Evolutionary conservation across 2,888 invertebrate genomes (phyloP).

Genomic region (Steinernema scapterisci): DNA sequence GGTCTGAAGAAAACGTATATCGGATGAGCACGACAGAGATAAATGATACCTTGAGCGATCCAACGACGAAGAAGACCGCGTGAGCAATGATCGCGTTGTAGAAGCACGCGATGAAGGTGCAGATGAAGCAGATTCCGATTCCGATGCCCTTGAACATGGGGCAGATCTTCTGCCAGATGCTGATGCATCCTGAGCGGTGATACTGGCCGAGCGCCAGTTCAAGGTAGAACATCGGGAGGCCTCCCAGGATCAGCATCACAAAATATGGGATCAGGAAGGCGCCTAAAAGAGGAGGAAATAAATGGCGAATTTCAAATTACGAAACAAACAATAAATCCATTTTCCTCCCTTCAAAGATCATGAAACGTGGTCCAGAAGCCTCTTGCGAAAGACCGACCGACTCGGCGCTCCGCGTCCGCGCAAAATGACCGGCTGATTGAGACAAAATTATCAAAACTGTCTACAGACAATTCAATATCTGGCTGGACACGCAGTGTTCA

Average conservation of each 20-base stretch:
- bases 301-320: too few relatives aligned
- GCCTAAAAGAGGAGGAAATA: constrained; percentile 44
- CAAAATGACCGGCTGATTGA: too few relatives aligned
- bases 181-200: constrained; percentile 87
- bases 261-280: constrained; percentile 88
- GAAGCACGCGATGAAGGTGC: constrained; percentile 91
- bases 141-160: constrained; percentile 89
- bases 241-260: constrained; percentile 87
- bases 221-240: constrained; percentile 91
- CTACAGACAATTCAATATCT: too few relatives aligned
- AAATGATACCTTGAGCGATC: constrained; percentile 72
- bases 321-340: too few relatives aligned
- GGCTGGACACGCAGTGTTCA: too few relatives aligned
- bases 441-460: too few relatives aligned
- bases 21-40: background rate
- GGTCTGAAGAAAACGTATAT: constrained; percentile 35
- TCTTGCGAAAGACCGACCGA: too few relatives aligned
- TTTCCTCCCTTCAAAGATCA: too few relatives aligned
- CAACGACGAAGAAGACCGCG: constrained; percentile 87
- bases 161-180: constrained; percentile 89
- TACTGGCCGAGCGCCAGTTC: constrained; percentile 91
- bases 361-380: too few relatives aligned
- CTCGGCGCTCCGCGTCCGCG: too few relatives aligned
- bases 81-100: constrained; percentile 96
- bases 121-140: constrained; percentile 92